Percentiles rank a stretch among this genome's conserved stretches.
Evolutionary conservation across 2,113 vertebrate species (phyloP).

Genomic region (Chamaetylas fuelleborni): DNA sequence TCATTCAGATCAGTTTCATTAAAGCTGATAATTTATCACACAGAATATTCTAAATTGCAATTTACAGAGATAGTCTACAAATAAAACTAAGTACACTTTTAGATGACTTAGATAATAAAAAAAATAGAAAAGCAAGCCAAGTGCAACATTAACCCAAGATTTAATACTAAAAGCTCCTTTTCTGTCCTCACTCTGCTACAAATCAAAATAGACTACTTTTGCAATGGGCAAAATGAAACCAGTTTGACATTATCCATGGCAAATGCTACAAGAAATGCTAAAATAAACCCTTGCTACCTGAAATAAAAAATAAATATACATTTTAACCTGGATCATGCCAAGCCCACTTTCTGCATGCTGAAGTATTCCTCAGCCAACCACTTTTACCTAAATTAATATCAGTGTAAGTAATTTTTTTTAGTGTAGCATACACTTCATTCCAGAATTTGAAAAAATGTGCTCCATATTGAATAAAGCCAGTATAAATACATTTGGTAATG

Average conservation of each 20-base stretch:
- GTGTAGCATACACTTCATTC: conserved; percentile 32
- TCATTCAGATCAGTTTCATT: not conserved
- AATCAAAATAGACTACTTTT: conserved; percentile 56
- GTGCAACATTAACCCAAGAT: not conserved
- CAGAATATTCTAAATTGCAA: not conserved
- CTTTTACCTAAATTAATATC: conserved; percentile 61
- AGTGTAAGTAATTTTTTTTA: conserved; percentile 56
- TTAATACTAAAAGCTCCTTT: conserved; percentile 33
- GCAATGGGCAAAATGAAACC: conserved; percentile 47
- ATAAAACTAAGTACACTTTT: not conserved
- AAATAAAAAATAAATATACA: conserved; percentile 25
- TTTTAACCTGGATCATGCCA: conserved; percentile 8
- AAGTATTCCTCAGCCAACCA: conserved; percentile 49
- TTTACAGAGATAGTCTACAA: not conserved
- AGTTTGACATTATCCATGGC: not conserved
- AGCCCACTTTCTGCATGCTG: conserved; percentile 34
- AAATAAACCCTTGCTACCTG: conserved; percentile 46
- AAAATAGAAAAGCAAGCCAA: conserved; percentile 12
- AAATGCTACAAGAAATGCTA: conserved; percentile 1
- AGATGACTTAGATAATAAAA: conserved; percentile 2
- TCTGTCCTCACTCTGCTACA: conserved; percentile 40
- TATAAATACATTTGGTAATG: conserved; percentile 94
- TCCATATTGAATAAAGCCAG: conserved; percentile 75
- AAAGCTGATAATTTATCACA: conserved; percentile 26
- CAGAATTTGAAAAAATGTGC: conserved; percentile 26